Conservation (phyloP, 30 jellyfish, hydroid and myxozoan species). For the Pseudorhiza aurosa region DNA sequence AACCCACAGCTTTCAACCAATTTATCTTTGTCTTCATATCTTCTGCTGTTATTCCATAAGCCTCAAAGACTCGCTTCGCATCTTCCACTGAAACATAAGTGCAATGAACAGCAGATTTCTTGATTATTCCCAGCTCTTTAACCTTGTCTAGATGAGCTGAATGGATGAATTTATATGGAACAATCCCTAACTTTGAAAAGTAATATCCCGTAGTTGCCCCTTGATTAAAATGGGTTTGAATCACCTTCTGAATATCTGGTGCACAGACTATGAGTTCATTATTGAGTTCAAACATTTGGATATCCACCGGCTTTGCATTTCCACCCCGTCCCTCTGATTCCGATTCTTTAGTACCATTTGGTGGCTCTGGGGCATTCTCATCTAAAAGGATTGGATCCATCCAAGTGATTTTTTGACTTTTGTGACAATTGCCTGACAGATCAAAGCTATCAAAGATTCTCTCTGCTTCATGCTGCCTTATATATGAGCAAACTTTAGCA, state of each 20-base stretch:
- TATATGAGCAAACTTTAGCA: constrained; percentile 97
- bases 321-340: constrained; percentile 26
- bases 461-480: constrained; percentile 94
- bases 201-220: constrained; percentile 98
- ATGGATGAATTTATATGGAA: constrained; percentile 94
- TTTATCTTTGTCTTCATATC: constrained; percentile 73
- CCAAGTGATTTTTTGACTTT: constrained; percentile 87
- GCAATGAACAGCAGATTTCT: constrained; percentile 96
- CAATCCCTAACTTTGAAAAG: constrained; percentile 94
- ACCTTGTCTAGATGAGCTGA: constrained; percentile 93
- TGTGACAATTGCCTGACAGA: constrained; percentile 86
- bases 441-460: constrained; percentile 96
- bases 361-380: constrained; percentile 73
- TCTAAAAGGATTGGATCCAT: constrained; percentile 96
- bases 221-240: constrained; percentile 92
- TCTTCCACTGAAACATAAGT: constrained; percentile 81
- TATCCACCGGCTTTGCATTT: constrained; percentile 60
- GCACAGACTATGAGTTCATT: constrained; percentile 87
- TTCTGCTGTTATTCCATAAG: constrained; percentile 93
- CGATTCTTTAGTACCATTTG: constrained; percentile 40
- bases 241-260: constrained; percentile 97
- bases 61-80: constrained; percentile 95
- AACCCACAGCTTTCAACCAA: constrained; percentile 70
- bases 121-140: constrained; percentile 87
- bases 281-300: constrained; percentile 72